phyloP scores from a whole-genome alignment of 1,140 invertebrate genomes.

The Phymorhynchus buccinoides region DNA sequence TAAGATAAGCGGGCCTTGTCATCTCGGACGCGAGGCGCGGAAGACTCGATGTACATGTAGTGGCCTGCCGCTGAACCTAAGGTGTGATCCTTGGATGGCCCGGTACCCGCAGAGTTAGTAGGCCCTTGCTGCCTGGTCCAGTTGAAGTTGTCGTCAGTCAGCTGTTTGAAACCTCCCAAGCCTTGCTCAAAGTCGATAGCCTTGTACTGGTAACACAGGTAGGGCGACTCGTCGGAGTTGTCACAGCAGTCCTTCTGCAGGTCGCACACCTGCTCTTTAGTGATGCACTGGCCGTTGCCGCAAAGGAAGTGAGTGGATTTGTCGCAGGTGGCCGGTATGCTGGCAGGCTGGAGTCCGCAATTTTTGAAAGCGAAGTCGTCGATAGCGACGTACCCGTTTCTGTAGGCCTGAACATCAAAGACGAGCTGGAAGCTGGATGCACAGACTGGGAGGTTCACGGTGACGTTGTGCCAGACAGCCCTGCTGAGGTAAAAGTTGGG shows the following conservation, averaged over 20 bases:
- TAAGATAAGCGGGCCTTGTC: slow-evolving; percentile 81
- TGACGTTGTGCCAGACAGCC: slow-evolving; percentile 57
- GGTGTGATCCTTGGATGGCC: slow-evolving; percentile 68
- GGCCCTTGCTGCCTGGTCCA: slow-evolving; percentile 59
- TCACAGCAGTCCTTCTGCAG: slow-evolving; percentile 67
- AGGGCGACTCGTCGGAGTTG: slow-evolving; percentile 58
- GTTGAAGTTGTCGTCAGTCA: slow-evolving; percentile 67
- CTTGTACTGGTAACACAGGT: slow-evolving; percentile 77
- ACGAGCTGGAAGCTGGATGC: slow-evolving; percentile 64
- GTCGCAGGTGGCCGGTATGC: slow-evolving; percentile 77
- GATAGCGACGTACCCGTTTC: slow-evolving; percentile 54
- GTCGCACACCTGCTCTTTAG: slow-evolving; percentile 60
- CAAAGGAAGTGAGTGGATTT: slow-evolving; percentile 77
- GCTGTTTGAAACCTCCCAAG: slow-evolving; percentile 62
- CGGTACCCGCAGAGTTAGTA: slow-evolving; percentile 49
- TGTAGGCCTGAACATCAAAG: slow-evolving; percentile 51
- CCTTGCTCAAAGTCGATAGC: slow-evolving; percentile 53
- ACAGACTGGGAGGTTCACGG: slow-evolving; percentile 73
- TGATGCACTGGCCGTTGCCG: slow-evolving; percentile 53
- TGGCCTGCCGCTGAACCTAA: slow-evolving; percentile 43
- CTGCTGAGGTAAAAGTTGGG: slow-evolving; percentile 21
- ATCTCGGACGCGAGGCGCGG: slow-evolving; percentile 73
- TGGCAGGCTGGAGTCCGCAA: slow-evolving; percentile 16
- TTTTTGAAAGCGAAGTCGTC: slow-evolving; percentile 59
- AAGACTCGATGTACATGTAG: slow-evolving; percentile 77